A percentile compares a stretch with the other conserved stretches of the same genome.
Evolutionary conservation across 2,888 invertebrate species (phyloP).

Genomic region (Cryptus viduatorius): DNA sequence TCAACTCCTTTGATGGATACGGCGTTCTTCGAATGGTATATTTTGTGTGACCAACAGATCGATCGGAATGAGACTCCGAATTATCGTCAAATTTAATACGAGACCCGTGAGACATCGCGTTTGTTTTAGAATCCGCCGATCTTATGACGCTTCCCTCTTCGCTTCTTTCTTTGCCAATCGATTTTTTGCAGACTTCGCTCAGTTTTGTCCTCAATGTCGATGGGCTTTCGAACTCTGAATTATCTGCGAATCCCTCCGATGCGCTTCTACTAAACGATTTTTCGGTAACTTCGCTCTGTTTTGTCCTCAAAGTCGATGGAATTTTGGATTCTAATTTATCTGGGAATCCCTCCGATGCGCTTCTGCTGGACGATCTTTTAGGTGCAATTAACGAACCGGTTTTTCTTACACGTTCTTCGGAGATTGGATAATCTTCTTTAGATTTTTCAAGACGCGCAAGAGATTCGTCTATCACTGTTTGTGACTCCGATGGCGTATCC

Average conservation of each 20-base stretch:
- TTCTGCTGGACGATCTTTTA: slow-evolving; percentile 1
- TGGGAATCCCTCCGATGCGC: not conserved
- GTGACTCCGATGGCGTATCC: not conserved
- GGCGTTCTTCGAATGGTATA: not conserved
- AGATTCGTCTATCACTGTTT: not conserved
- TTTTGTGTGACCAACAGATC: not conserved
- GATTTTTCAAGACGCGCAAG: slow-evolving; percentile 2
- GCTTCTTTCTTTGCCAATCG: not conserved
- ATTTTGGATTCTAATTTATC: no score
- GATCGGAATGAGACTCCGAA: slow-evolving; percentile 5
- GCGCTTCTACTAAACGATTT: slow-evolving; percentile 1
- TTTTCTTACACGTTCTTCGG: not conserved
- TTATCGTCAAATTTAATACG: not conserved
- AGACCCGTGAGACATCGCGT: not conserved
- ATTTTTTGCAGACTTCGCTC: not conserved
- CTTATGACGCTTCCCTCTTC: slow-evolving; percentile 2
- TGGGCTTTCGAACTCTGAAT: not conserved
- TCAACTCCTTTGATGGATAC: not conserved
- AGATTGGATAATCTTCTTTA: not conserved
- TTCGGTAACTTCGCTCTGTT: not conserved
- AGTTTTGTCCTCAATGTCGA: not conserved
- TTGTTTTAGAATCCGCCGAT: not conserved
- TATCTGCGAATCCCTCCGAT: not conserved
- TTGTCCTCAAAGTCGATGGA: not conserved
- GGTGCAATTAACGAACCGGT: not conserved